Conservation (phyloP, 2,113 vertebrate genomes). For the Notothenia rossii region DNA sequence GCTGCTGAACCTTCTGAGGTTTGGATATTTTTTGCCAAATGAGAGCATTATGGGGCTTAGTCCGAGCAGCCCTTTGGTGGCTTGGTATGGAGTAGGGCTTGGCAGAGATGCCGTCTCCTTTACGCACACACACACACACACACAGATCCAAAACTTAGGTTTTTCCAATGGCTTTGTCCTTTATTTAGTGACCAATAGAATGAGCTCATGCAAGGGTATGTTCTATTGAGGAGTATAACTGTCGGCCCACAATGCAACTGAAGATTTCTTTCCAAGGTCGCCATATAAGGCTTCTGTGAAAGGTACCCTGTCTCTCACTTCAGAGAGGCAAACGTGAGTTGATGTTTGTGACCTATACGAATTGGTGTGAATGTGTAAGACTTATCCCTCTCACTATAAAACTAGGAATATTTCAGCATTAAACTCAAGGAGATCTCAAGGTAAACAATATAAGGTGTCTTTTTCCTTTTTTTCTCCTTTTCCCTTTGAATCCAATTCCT, state of each 20-base stretch:
- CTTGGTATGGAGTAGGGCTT: slow-evolving; percentile 72
- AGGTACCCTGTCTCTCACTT: slow-evolving; percentile 49
- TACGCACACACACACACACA: slow-evolving; percentile 16
- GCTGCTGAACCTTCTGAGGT: slow-evolving; percentile 71
- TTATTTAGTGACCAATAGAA: slow-evolving; percentile 71
- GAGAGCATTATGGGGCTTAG: slow-evolving; percentile 83
- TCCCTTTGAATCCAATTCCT: slow-evolving; percentile 37
- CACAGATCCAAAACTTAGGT: slow-evolving; percentile 42
- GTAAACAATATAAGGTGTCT: slow-evolving; percentile 54
- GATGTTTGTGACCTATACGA: slow-evolving; percentile 46
- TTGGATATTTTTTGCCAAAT: slow-evolving; percentile 79
- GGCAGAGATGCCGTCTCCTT: slow-evolving; percentile 55
- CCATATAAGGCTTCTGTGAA: slow-evolving; percentile 32
- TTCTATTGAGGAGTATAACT: slow-evolving; percentile 53
- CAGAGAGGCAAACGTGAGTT: slow-evolving; percentile 53
- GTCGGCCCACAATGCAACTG: slow-evolving; percentile 39
- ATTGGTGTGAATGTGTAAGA: slow-evolving; percentile 56
- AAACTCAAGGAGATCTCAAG: slow-evolving; percentile 75
- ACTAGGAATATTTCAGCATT: slow-evolving; percentile 56
- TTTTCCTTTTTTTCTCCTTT: neutral
- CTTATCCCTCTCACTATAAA: slow-evolving; percentile 58
- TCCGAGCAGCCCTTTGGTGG: slow-evolving; percentile 77
- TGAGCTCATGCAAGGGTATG: slow-evolving; percentile 58
- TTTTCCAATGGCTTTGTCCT: slow-evolving; percentile 76
- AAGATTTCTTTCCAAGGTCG: slow-evolving; percentile 60